Evolutionary conservation across 1,140 invertebrate species (phyloP).

Genomic region (Agraylea sexmaculata): DNA sequence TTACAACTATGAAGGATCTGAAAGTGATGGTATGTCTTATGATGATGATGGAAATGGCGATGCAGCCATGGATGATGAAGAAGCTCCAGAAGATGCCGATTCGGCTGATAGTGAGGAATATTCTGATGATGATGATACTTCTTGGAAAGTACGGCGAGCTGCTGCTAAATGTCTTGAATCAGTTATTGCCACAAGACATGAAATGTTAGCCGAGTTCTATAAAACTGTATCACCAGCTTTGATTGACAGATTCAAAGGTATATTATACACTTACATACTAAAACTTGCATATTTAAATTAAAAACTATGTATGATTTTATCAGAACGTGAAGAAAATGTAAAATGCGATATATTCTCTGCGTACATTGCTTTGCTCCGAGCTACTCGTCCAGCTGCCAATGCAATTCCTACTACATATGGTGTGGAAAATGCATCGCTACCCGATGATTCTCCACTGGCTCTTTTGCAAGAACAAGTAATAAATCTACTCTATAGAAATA

Average conservation of each 20-base stretch:
- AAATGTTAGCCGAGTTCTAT: constrained; percentile 85
- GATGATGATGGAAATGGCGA: constrained; percentile 50
- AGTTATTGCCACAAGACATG: constrained; percentile 82
- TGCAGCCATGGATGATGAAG: constrained; percentile 51
- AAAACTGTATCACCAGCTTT: constrained; percentile 77
- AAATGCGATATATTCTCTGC: constrained; percentile 93
- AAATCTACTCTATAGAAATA: not conserved
- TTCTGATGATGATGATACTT: constrained; percentile 98
- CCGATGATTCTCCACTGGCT: constrained; percentile 54
- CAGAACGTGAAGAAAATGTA: constrained; percentile 93
- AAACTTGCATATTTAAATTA: not conserved
- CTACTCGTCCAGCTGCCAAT: constrained; percentile 62
- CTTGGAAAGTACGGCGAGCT: constrained; percentile 92
- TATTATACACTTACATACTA: constrained; percentile 6
- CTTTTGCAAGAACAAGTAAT: constrained; percentile 53
- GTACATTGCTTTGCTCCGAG: constrained; percentile 76
- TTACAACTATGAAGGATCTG: constrained; percentile 82
- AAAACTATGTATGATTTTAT: constrained; percentile 22
- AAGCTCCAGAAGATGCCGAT: constrained; percentile 55
- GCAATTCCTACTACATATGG: not conserved
- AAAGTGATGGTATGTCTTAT: constrained; percentile 58
- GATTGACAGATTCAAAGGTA: constrained; percentile 86
- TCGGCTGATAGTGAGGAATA: constrained; percentile 85
- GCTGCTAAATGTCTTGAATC: constrained; percentile 96
- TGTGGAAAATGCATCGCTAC: constrained; percentile 17